Conservation (phyloP, 2,797 vertebrate genomes). For the Rhynchotus rufescens region DNA sequence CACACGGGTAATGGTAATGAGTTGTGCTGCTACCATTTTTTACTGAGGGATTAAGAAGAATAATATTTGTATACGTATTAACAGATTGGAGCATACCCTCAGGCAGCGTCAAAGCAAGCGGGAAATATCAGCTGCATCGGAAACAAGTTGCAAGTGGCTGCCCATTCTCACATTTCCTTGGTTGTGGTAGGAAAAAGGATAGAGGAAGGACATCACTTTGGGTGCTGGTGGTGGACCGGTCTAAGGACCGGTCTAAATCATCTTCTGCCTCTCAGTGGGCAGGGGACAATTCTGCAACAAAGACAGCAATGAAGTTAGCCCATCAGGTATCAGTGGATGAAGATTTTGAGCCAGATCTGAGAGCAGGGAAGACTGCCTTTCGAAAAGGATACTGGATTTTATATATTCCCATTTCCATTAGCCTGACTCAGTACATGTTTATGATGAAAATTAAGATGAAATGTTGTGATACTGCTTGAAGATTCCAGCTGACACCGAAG, state of each 20-base stretch:
- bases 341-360: background rate
- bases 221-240: background rate
- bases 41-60: slow-evolving; percentile 18
- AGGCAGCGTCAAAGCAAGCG: background rate
- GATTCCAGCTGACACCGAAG: background rate
- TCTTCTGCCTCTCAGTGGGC: background rate
- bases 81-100: background rate
- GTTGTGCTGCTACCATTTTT: slow-evolving; percentile 26
- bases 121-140: background rate
- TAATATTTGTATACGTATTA: slow-evolving; percentile 25
- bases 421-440: background rate
- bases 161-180: accelerated
- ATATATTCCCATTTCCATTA: too few relatives aligned
- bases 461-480: background rate
- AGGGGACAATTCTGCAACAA: background rate
- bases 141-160: background rate
- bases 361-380: background rate
- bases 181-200: background rate
- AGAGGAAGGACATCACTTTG: background rate
- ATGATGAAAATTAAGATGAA: background rate
- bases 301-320: background rate
- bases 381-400: background rate
- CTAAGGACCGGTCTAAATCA: background rate
- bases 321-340: accelerated
- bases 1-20: slow-evolving; percentile 39